phyloP scores from a whole-genome alignment of 2,888 invertebrate genomes.

The Ochropacha duplaris region DNA sequence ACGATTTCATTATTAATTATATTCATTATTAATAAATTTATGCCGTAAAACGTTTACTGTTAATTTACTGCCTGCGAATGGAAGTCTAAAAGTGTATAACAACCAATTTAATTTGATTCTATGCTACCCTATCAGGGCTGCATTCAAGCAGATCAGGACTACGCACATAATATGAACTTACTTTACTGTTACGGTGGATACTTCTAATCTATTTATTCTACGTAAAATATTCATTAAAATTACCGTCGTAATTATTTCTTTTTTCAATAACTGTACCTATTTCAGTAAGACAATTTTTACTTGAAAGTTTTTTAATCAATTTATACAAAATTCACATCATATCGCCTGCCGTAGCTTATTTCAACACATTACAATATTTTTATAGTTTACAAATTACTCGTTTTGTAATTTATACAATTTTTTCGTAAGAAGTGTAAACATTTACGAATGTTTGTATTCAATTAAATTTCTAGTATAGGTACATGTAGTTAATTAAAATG shows the following conservation, averaged over 20 bases:
- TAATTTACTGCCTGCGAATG: no score
- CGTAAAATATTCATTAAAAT: constrained; percentile 12
- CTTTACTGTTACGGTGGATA: background rate
- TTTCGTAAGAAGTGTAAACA: constrained; percentile 23
- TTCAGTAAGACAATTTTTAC: constrained; percentile 15
- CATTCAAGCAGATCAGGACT: no score
- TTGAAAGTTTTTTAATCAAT: constrained; percentile 52
- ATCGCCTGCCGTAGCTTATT: constrained; percentile 44
- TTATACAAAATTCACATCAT: constrained; percentile 60
- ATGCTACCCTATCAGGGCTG: no score
- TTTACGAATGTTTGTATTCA: constrained; percentile 15
- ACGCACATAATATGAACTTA: no score
- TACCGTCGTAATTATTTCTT: constrained; percentile 27
- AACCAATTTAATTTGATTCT: no score
- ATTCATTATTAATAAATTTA: no score
- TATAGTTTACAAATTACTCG: constrained; percentile 39
- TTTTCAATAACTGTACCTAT: background rate
- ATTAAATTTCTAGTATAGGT: background rate
- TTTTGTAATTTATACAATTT: constrained; percentile 61
- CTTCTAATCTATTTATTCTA: background rate
- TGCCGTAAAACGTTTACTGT: no score
- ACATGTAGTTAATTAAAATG: background rate
- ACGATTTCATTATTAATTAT: no score
- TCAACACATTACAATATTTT: constrained; percentile 53
- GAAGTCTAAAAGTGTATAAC: no score